Conservation (phyloP, 2,888 invertebrate species). For the Plebejus argus region DNA sequence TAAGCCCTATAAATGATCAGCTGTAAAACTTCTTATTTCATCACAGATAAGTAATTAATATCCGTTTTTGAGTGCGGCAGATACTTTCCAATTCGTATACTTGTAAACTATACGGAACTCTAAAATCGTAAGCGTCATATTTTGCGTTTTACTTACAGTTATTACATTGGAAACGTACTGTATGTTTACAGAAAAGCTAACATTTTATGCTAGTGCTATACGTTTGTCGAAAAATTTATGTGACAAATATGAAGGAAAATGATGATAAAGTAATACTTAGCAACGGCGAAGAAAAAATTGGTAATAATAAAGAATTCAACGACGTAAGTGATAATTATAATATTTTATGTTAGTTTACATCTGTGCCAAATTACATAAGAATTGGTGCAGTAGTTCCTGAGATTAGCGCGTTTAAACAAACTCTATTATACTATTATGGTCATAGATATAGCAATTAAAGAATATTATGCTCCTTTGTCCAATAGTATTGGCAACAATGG, state of each 20-base stretch:
- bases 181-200: neutral
- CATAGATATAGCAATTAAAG: no score
- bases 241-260: neutral
- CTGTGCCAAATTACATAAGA: no score
- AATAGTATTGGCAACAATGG: no score
- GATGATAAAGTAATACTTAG: neutral
- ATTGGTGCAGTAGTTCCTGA: no score
- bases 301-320: neutral
- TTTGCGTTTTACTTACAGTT: neutral
- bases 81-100: neutral
- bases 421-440: no score
- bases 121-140: neutral
- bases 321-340: neutral
- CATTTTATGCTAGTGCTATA: neutral
- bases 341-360: neutral
- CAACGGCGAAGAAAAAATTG: neutral
- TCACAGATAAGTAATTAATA: neutral
- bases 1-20: no score
- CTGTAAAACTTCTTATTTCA: no score
- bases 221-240: neutral
- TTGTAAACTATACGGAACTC: conserved; percentile 9
- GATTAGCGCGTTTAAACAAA: no score
- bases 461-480: no score
- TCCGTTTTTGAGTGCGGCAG: neutral
- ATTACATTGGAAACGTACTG: neutral